A percentile compares a stretch with the other conserved stretches of the same genome.
Evolutionary conservation across 2,797 vertebrate genomes (phyloP).

Genomic region (Eospalax fontanierii): DNA sequence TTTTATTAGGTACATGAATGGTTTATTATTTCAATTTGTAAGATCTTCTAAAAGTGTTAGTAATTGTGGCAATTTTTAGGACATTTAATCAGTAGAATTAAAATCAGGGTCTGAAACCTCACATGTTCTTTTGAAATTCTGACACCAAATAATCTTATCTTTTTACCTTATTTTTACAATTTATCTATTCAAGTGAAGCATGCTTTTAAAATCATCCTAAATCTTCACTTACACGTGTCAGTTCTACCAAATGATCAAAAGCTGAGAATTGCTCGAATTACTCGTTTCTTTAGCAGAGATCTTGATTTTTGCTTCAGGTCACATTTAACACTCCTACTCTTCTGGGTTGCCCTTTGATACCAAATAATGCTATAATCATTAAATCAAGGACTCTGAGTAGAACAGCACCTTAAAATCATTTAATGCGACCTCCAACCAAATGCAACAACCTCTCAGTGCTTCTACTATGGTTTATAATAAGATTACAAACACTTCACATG

Average conservation of each 20-base stretch:
- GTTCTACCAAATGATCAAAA: slow-evolving; percentile 61
- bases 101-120: slow-evolving; percentile 25
- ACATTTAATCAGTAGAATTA: neutral
- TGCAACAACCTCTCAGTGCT: slow-evolving; percentile 43
- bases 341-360: slow-evolving; percentile 33
- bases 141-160: neutral
- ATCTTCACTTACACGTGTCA: slow-evolving; percentile 38
- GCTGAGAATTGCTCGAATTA: slow-evolving; percentile 23
- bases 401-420: slow-evolving; percentile 41
- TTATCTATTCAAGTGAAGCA: slow-evolving; percentile 48
- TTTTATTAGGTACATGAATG: neutral
- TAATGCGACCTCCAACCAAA: slow-evolving; percentile 62
- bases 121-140: neutral
- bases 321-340: slow-evolving; percentile 64
- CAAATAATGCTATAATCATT: slow-evolving; percentile 59
- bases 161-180: neutral
- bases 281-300: slow-evolving; percentile 3
- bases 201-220: slow-evolving; percentile 57
- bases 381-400: slow-evolving; percentile 49
- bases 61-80: neutral
- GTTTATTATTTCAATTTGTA: slow-evolving; percentile 43
- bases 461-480: slow-evolving; percentile 65
- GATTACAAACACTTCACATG: slow-evolving; percentile 47
- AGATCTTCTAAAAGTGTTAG: slow-evolving; percentile 1
- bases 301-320: slow-evolving; percentile 52